Evolutionary conservation across 2,797 vertebrate species (phyloP).

Genomic region (Eulemur mongoz): DNA sequence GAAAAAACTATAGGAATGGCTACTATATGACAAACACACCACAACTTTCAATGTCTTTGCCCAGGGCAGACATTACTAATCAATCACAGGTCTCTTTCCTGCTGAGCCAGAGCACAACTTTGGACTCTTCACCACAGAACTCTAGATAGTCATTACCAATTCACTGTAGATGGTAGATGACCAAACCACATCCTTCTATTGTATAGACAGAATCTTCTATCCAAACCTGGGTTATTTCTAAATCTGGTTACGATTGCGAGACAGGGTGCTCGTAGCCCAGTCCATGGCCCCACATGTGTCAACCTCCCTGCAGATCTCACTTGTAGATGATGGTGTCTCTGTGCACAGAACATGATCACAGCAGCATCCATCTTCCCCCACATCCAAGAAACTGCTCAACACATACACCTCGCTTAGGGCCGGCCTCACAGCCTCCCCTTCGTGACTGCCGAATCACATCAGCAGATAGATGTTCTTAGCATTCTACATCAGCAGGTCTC

Average conservation of each 20-base stretch:
- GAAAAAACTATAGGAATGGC: background rate
- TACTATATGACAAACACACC: background rate
- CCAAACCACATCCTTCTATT: background rate
- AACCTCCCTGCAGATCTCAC: background rate
- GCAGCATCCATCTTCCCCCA: background rate
- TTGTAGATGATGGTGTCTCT: background rate
- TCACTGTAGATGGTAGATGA: background rate
- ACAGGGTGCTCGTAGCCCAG: background rate
- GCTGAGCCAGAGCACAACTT: background rate
- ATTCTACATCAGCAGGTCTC: background rate
- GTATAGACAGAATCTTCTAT: background rate
- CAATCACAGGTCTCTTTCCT: background rate
- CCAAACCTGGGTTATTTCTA: background rate
- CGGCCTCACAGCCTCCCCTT: background rate
- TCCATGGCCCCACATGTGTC: background rate
- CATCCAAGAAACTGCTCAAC: background rate
- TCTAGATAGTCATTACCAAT: constrained; percentile 19
- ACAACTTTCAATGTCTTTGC: background rate
- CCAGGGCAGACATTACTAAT: constrained; percentile 31
- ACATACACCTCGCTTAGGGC: background rate
- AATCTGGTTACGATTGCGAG: background rate
- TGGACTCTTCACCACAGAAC: background rate
- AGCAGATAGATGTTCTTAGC: background rate
- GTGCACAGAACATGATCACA: background rate
- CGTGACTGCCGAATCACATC: background rate